These are phyloP conservation scores for Leptobrachium leishanense DNA, from an alignment of 2,113 vertebrate species.

Conservation along the genomic window DNA sequence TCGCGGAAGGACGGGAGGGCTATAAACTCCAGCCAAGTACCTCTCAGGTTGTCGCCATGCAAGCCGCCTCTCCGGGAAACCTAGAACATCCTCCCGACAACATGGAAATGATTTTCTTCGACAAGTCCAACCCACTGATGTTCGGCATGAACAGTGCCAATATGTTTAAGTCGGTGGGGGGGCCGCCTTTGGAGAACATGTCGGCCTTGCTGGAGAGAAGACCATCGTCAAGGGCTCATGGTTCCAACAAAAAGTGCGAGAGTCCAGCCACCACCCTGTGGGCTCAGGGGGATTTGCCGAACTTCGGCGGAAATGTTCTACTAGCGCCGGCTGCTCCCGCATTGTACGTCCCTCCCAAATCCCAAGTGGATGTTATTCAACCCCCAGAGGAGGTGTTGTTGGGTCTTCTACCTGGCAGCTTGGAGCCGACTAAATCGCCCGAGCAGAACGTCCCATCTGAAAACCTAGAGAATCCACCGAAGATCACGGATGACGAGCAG, in stretches of 20 bases:
- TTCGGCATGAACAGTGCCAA: conserved; percentile 48
- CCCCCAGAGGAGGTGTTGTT: conserved; percentile 80
- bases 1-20: conserved; percentile 73
- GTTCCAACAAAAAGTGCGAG: conserved; percentile 79
- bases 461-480: conserved; percentile 94
- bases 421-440: conserved; percentile 52
- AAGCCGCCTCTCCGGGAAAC: conserved; percentile 76
- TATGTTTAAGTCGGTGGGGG: conserved; percentile 48
- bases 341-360: conserved; percentile 73
- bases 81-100: conserved; percentile 96
- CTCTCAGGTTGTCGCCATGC: conserved; percentile 19
- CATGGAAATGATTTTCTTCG: conserved; percentile 82
- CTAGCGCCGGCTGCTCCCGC: conserved; percentile 88
- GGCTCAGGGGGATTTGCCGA: conserved; percentile 86
- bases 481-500: conserved; percentile 76
- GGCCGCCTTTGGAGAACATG: conserved; percentile 53
- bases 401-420: conserved; percentile 53
- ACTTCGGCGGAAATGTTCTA: conserved; percentile 82
- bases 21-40: conserved; percentile 47
- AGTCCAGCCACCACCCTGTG: conserved; percentile 93
- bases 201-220: conserved; percentile 63
- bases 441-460: conserved; percentile 72
- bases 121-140: conserved; percentile 55
- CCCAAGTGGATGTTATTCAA: conserved; percentile 80
- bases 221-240: conserved; percentile 75